Base-by-base conservation (phyloP, 37 sponge, comb jelly and placozoan species). In the Haliclona indistincta region DNA sequence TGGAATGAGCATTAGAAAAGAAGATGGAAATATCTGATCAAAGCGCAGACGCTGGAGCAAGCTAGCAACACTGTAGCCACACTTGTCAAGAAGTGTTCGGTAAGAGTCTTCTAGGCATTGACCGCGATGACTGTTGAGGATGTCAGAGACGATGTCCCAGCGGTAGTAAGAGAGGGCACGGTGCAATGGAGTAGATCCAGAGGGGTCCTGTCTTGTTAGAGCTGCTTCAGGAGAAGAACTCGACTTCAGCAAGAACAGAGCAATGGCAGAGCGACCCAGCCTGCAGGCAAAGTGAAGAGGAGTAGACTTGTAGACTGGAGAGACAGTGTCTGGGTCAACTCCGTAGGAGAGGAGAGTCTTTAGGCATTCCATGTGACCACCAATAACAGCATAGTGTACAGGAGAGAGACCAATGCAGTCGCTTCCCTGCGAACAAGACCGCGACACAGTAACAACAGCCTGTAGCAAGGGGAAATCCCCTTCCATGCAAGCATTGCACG, bases 231-330 rank as follows among this genome's bases (percentile, higher is more conserved):
- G 42, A 6, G 29, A 54, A 26, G 30, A 10, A 28, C 2, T 7
- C 3, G 26, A 52, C 26, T 70, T 38, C 2, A 76, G 44, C 35
- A 88, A 1, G 19, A 70, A 20, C 0, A 3, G 28, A 32, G 71
- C 44, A 0, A 63, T 25, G 23, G 63, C 67, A 38, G 64, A 17
- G 61, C 81, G 38, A 1, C 82, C 78, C 7, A 33, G 22, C 10
- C 17, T n/a, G 49, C 78, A 81, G 13, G 82, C 82, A 26, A 72
- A 55, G 39, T 88, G 88, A 2, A 88, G 67, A 0, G 88, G 47
- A 36, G 82, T 88, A 22, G 61, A 58, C 0, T 56, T 71, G 0
- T n/a, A 11, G 19, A 67, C 44, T 43, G 66, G 38, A 0, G 54
- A 32, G 33, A 38, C 17, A 2, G 38, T 43, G 10, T 43, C 28